Evolutionary conservation across 2,113 vertebrate genomes (phyloP), one percentile per base, ranked within the genome.

Genomic region (Crotalus horridus): DNA sequence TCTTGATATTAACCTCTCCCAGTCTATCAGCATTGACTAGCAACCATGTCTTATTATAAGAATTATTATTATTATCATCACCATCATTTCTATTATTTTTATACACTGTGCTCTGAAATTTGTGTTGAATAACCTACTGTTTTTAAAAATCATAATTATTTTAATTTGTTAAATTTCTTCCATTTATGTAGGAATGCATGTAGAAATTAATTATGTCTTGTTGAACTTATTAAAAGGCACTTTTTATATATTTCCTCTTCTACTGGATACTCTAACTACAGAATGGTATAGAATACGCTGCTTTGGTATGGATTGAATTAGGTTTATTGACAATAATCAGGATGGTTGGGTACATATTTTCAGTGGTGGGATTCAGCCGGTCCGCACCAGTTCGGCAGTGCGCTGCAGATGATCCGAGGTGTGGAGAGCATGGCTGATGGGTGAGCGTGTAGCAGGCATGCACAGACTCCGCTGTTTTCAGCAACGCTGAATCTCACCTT

Each of bases 61-160:
- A 15, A 13, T 15, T 69, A 33, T 33, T 69, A 69, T 61, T 26
- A 54, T 56, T 21, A 58, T 58, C 21, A 58, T 58, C 20, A 54
- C n/a, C 12, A 69, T 69, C 13, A 17, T 69, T 69, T 69, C 6
- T 87, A 59, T 88, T 13, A 91, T 90, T 92, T 39, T 58, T 0
- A 0, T 23, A 93, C 91, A 29, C 93, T 17, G 6, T 10, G 56
- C 3, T 39, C 93, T 51, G 0, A 0, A 11, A 93, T 94, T 48
- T 92, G 23, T 64, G 87, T 81, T 81, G n/a, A 92, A 89, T 94
- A 2, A 58, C 64, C 3, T 0, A 0, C 48, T 56, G 3, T 3
- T 94, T 81, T 92, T 91, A 90, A 93, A 24, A 43, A 81, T 23
- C 20, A 17, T 94, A 89, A 93, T 85, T 93, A 89, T 94, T 93